Evolutionary conservation across 2,888 invertebrate species (phyloP).

Genomic region (Trachelus tabidus): DNA sequence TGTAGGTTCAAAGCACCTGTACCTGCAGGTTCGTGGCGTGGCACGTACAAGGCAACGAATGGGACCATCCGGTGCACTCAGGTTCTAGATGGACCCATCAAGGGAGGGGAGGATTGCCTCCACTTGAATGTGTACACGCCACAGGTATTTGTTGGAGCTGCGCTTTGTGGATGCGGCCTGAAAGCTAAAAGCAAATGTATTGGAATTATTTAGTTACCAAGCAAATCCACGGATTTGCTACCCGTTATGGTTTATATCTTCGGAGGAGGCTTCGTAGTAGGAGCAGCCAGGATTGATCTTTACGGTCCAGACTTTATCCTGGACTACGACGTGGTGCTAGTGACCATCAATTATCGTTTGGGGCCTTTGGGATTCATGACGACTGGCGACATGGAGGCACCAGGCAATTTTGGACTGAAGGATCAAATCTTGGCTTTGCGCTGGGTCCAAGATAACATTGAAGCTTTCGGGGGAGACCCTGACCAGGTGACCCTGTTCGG

Average conservation of each 20-base stretch:
- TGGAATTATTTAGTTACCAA: too few species aligned
- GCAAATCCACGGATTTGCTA: conserved; percentile 3
- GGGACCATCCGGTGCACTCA: background rate
- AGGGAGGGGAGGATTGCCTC: conserved; percentile 6
- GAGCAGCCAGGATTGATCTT: background rate
- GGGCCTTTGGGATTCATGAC: conserved; percentile 41
- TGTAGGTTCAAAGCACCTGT: background rate
- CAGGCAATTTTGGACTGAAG: conserved; percentile 42
- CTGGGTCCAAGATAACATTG: conserved; percentile 38
- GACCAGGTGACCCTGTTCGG: conserved; percentile 34
- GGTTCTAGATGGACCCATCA: too few species aligned
- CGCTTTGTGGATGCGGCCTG: too few species aligned
- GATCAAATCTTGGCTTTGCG: conserved; percentile 37
- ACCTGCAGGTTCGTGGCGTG: background rate
- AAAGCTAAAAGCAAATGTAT: too few species aligned
- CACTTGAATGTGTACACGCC: conserved; percentile 16
- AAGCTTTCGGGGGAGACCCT: conserved; percentile 36
- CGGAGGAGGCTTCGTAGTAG: conserved; percentile 26
- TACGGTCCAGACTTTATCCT: conserved; percentile 37
- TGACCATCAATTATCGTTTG: conserved; percentile 43
- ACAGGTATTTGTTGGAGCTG: too few species aligned
- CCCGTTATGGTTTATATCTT: conserved; percentile 42
- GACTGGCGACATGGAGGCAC: conserved; percentile 33
- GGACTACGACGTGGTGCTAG: conserved; percentile 39
- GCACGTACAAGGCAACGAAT: background rate